Percentiles rank a stretch among this genome's conserved stretches.
Conservation (phyloP, 1,140 invertebrate genomes). For the Drosophila biarmipes region DNA sequence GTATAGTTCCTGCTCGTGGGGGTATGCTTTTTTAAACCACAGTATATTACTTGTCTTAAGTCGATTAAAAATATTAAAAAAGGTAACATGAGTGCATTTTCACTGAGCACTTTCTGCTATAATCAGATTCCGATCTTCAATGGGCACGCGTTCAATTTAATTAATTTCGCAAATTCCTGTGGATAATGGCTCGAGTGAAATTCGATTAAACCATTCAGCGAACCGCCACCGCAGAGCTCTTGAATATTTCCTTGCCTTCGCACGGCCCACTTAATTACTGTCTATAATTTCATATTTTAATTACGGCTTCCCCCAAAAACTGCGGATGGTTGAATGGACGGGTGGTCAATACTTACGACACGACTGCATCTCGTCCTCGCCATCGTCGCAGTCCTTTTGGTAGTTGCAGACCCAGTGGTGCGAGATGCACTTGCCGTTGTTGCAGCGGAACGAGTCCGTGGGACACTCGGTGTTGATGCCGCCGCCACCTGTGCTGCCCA, state of each 20-base stretch:
- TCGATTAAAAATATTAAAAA: background rate
- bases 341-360: slow-evolving; percentile 91
- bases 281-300: slow-evolving; percentile 32
- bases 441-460: slow-evolving; percentile 91
- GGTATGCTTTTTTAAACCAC: too few relatives aligned
- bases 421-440: slow-evolving; percentile 94
- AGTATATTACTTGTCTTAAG: background rate
- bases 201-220: slow-evolving; percentile 18
- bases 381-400: slow-evolving; percentile 94
- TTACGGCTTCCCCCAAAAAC: slow-evolving; percentile 1
- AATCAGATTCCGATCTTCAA: slow-evolving; percentile 9
- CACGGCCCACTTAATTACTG: slow-evolving; percentile 25
- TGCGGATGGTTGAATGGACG: background rate
- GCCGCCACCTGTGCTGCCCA: slow-evolving; percentile 39
- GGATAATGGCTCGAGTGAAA: slow-evolving; percentile 8
- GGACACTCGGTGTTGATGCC: slow-evolving; percentile 85
- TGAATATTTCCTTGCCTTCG: slow-evolving; percentile 25
- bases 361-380: slow-evolving; percentile 94
- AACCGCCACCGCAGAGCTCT: slow-evolving; percentile 5
- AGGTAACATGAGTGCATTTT: background rate
- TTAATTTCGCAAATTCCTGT: slow-evolving; percentile 3
- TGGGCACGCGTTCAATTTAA: slow-evolving; percentile 14
- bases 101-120: background rate
- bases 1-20: too few relatives aligned
- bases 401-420: slow-evolving; percentile 94